Conservation (phyloP, 2,888 invertebrate species). For the Agonopterix heracliana region DNA sequence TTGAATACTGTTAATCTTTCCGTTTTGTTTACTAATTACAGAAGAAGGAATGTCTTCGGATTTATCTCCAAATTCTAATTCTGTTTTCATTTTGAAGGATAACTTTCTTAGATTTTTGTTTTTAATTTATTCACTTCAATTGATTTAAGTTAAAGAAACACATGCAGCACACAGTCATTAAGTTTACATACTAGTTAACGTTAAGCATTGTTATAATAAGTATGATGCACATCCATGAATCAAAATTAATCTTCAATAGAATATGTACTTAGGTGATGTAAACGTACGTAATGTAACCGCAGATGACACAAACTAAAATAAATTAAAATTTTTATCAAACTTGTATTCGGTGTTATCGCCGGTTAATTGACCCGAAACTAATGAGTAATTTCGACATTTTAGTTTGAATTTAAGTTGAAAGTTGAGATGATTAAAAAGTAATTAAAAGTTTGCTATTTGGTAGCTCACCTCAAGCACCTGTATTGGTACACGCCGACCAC, state of each 20-base stretch:
- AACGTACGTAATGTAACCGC: neutral
- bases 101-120: conserved; percentile 26
- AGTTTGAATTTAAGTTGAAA: conserved; percentile 19
- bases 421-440: conserved; percentile 39
- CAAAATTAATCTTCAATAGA: neutral
- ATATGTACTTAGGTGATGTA: neutral
- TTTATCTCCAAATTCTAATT: conserved; percentile 19
- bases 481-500: conserved; percentile 40
- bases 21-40: conserved; percentile 17
- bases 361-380: conserved; percentile 16
- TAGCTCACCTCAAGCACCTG: conserved; percentile 40
- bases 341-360: conserved; percentile 21
- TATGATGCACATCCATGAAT: no score
- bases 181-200: no score
- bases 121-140: neutral
- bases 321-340: conserved; percentile 15
- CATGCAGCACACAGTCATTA: neutral
- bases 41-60: conserved; percentile 1
- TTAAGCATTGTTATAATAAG: no score
- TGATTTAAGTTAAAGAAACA: conserved; percentile 2
- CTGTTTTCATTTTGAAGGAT: conserved; percentile 26
- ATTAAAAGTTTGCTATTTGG: conserved; percentile 27
- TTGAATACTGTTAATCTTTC: conserved; percentile 10
- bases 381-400: conserved; percentile 23
- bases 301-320: conserved; percentile 12